A percentile compares a stretch with the other conserved stretches of the same genome.
phyloP scores from a whole-genome alignment of 2,797 vertebrate species.

The Sebastes matsubarae region DNA sequence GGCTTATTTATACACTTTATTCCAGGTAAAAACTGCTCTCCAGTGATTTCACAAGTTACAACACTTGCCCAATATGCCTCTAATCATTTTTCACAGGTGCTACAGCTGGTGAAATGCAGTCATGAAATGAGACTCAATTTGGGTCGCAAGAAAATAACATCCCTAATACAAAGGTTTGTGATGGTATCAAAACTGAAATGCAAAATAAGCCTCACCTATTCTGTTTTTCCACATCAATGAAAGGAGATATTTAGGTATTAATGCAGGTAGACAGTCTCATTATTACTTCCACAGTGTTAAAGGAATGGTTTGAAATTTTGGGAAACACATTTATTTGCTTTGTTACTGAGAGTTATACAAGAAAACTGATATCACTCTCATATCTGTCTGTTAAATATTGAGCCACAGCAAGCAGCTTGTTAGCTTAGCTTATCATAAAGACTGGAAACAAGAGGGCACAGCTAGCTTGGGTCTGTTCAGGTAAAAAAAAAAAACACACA shows the following conservation, averaged over 20 bases:
- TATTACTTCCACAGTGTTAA: not conserved
- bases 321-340: not conserved
- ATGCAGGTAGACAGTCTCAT: not conserved
- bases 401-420: too few species aligned
- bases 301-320: not conserved
- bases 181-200: not conserved
- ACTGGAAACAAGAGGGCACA: too few species aligned
- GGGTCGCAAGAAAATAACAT: not conserved
- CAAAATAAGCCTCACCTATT: not conserved
- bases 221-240: not conserved
- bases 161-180: not conserved
- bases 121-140: not conserved
- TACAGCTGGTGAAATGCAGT: not conserved
- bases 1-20: slow-evolving; percentile 24
- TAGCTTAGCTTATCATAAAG: too few species aligned
- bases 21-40: slow-evolving; percentile 17
- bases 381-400: not conserved
- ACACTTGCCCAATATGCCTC: not conserved
- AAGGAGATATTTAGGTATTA: not conserved
- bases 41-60: not conserved
- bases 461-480: too few species aligned
- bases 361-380: not conserved
- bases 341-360: not conserved
- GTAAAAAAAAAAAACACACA: too few species aligned
- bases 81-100: not conserved